Evolutionary conservation across 2,797 vertebrate species (phyloP).

Genomic region (Valencia hispanica): DNA sequence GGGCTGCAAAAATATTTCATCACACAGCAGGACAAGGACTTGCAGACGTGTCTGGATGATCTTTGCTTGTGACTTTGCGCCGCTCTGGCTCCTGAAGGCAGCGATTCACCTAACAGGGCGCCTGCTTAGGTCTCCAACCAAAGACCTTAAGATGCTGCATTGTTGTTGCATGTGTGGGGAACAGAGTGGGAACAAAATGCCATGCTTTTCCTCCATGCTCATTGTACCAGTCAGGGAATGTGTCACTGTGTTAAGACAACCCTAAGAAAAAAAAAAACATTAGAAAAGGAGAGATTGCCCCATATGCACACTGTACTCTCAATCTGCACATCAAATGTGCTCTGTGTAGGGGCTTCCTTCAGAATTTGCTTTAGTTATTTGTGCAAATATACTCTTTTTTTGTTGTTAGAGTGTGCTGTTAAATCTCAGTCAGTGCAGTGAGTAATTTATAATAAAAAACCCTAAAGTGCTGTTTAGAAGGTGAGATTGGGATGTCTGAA

Average conservation of each 20-base stretch:
- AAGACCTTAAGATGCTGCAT: slow-evolving; percentile 72
- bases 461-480: slow-evolving; percentile 74
- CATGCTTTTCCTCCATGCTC: slow-evolving; percentile 64
- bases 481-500: slow-evolving; percentile 46
- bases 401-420: slow-evolving; percentile 54
- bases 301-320: slow-evolving; percentile 70
- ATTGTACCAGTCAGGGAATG: slow-evolving; percentile 63
- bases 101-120: slow-evolving; percentile 46
- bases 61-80: slow-evolving; percentile 39
- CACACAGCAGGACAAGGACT: slow-evolving; percentile 19
- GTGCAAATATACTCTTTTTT: slow-evolving; percentile 57
- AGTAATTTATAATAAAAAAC: slow-evolving; percentile 58
- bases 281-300: slow-evolving; percentile 29
- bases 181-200: slow-evolving; percentile 41
- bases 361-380: slow-evolving; percentile 66
- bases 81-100: slow-evolving; percentile 28
- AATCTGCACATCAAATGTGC: slow-evolving; percentile 66
- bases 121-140: slow-evolving; percentile 64
- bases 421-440: slow-evolving; percentile 54
- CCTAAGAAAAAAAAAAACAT: slow-evolving; percentile 9
- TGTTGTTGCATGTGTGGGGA: slow-evolving; percentile 66
- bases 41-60: slow-evolving; percentile 24
- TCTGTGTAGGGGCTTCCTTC: slow-evolving; percentile 59
- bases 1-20: slow-evolving; percentile 23
- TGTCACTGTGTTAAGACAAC: slow-evolving; percentile 58